Evolutionary conservation across 2,888 invertebrate species (phyloP).

Genomic region (Cataglyphis cursor): DNA sequence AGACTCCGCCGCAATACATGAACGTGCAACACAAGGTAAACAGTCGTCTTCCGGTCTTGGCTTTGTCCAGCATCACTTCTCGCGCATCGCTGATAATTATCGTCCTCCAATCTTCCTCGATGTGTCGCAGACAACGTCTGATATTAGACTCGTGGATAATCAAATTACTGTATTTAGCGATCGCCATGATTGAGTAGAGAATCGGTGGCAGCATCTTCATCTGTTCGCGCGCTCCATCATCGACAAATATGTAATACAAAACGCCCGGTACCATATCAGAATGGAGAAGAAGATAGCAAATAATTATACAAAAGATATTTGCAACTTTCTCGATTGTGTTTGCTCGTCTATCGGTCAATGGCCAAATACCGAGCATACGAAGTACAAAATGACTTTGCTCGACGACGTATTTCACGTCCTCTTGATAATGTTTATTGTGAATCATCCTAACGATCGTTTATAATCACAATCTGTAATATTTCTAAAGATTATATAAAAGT

Average conservation of each 20-base stretch:
- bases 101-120: conserved; percentile 18
- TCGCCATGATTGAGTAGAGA: not conserved
- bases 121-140: conserved; percentile 17
- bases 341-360: not conserved
- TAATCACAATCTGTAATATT: not conserved
- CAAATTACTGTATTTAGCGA: conserved; percentile 24
- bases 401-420: conserved; percentile 14
- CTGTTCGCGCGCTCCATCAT: not conserved
- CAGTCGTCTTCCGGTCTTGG: conserved; percentile 69
- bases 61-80: conserved; percentile 59
- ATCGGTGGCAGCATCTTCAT: conserved; percentile 8
- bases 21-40: conserved; percentile 66
- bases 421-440: not conserved
- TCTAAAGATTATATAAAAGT: not conserved
- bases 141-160: not conserved
- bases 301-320: not conserved
- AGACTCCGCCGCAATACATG: conserved; percentile 68
- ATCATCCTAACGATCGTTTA: not conserved
- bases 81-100: not conserved
- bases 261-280: conserved; percentile 18
- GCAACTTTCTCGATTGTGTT: not conserved
- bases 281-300: conserved; percentile 19
- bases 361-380: conserved; percentile 32
- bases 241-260: conserved; percentile 7
- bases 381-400: conserved; percentile 24